A percentile compares a stretch with the other conserved stretches of the same genome.
These are phyloP conservation scores for Dicentrarchus labrax DNA, from an alignment of 2,113 vertebrate genomes.

Conservation along the genomic window DNA sequence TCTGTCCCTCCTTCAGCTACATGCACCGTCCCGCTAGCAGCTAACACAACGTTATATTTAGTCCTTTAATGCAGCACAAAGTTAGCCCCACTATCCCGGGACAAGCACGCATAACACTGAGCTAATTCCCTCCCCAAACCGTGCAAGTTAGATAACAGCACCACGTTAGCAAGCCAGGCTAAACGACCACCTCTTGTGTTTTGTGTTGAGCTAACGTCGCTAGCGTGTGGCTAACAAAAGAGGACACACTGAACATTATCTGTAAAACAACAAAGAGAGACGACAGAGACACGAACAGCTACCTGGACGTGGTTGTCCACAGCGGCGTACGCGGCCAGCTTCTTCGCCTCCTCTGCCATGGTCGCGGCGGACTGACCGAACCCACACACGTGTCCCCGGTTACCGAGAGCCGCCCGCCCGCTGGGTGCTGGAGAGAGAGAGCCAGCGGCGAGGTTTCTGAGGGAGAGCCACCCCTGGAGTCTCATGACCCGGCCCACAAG, in stretches of 20 bases:
- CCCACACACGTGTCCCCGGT: conserved; percentile 37
- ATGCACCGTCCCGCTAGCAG: background rate
- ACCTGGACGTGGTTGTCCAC: conserved; percentile 86
- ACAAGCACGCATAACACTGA: background rate
- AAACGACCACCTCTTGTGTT: no score
- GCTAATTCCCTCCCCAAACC: conserved; percentile 23
- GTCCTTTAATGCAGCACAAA: conserved; percentile 21
- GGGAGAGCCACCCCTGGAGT: conserved; percentile 55
- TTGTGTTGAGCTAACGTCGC: no score
- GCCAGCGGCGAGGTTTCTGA: conserved; percentile 23
- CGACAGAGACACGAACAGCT: no score
- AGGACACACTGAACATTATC: no score
- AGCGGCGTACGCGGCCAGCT: conserved; percentile 81
- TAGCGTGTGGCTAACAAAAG: no score
- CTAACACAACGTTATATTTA: conserved; percentile 16
- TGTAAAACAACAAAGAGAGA: no score
- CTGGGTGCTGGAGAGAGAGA: background rate
- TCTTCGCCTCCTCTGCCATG: conserved; percentile 87
- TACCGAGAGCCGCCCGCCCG: background rate
- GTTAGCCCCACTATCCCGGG: conserved; percentile 17
- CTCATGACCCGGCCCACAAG: conserved; percentile 68
- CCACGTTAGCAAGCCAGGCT: conserved; percentile 3
- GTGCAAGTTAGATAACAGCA: conserved; percentile 26
- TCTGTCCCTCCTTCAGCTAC: background rate
- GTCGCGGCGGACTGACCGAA: background rate